Evolutionary conservation across 2,888 invertebrate species (phyloP).

Genomic region (Synergus laeviventris): DNA sequence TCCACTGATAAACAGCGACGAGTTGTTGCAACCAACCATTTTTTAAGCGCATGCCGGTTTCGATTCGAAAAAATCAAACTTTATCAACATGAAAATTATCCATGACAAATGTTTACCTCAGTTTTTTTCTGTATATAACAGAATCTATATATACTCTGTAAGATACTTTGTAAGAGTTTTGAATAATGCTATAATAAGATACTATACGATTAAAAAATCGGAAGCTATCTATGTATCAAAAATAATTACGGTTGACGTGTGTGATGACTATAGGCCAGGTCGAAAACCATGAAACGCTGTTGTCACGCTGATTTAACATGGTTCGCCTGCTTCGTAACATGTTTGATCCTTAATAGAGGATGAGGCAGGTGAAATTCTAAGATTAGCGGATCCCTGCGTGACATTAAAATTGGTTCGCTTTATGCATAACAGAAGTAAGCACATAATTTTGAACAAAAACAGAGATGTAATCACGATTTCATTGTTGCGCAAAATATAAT

Average conservation of each 20-base stretch:
- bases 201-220: neutral
- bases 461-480: too few relatives aligned
- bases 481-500: too few relatives aligned
- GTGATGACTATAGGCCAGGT: constrained; percentile 50
- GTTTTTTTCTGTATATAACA: too few relatives aligned
- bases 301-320: constrained; percentile 65
- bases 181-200: neutral
- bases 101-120: too few relatives aligned
- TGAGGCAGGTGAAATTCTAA: constrained; percentile 30
- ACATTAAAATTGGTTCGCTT: constrained; percentile 3
- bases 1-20: too few relatives aligned
- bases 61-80: too few relatives aligned
- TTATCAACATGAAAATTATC: too few relatives aligned
- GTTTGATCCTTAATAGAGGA: constrained; percentile 34
- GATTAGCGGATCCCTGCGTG: constrained; percentile 16
- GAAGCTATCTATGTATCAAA: constrained; percentile 23
- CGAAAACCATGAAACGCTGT: constrained; percentile 64
- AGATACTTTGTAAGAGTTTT: neutral
- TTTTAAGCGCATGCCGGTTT: too few relatives aligned
- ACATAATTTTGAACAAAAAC: neutral
- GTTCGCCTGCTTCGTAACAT: constrained; percentile 49
- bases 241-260: constrained; percentile 53
- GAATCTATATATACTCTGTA: too few relatives aligned
- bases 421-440: neutral
- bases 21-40: too few relatives aligned